phyloP scores from a whole-genome alignment of 2,113 vertebrate species.

The Pelmatolapia mariae region DNA sequence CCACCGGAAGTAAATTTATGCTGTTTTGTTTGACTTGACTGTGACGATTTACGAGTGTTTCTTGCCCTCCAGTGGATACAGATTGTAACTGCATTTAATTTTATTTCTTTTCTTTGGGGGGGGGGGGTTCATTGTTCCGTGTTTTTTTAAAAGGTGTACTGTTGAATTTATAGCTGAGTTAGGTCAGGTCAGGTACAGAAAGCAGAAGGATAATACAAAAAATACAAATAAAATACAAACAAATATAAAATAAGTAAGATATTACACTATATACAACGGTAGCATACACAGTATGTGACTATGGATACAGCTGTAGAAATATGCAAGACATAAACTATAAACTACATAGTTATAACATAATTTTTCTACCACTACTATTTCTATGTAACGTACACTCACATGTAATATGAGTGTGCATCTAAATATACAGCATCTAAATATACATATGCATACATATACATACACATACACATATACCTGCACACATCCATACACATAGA shows the following conservation, averaged over 20 bases:
- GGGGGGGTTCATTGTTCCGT: too few species aligned
- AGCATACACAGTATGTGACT: background rate
- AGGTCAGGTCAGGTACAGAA: too few species aligned
- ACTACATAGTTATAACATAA: background rate
- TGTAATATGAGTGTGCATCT: background rate
- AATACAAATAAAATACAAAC: too few species aligned
- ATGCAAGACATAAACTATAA: background rate
- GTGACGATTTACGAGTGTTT: too few species aligned
- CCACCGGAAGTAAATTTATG: background rate
- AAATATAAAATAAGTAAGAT: too few species aligned
- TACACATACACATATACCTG: background rate
- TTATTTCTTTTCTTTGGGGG: too few species aligned
- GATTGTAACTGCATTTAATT: too few species aligned
- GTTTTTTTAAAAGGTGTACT: too few species aligned
- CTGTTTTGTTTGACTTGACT: background rate
- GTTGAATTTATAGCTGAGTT: too few species aligned
- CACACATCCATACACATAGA: fast-evolving
- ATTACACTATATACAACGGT: too few species aligned
- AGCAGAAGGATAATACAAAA: too few species aligned
- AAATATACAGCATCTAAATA: background rate
- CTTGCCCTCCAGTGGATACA: too few species aligned
- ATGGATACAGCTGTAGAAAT: background rate
- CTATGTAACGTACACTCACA: background rate
- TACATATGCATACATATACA: background rate
- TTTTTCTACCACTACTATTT: background rate